Percentiles rank a stretch among this genome's conserved stretches.
These are phyloP conservation scores for Aegypius monachus DNA, from an alignment of 2,113 vertebrate species.

Conservation along the genomic window DNA sequence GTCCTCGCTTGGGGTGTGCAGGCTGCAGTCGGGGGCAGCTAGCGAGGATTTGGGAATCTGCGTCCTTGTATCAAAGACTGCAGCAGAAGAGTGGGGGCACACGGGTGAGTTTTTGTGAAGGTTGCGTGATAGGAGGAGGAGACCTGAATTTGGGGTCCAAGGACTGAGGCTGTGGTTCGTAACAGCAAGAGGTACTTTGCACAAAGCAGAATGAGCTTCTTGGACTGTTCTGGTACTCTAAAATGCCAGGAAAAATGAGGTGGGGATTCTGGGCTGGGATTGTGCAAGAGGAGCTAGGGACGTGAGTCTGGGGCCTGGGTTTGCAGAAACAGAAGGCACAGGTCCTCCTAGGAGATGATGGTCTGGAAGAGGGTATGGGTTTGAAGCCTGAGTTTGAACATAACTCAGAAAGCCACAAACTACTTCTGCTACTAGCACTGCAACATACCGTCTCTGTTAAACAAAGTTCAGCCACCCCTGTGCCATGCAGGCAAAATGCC, in stretches of 20 bases:
- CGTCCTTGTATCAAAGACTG: not conserved
- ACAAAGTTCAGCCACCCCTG: not conserved
- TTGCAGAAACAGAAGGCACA: not conserved
- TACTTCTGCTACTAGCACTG: not conserved
- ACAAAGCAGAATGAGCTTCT: not conserved
- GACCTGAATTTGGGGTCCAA: not conserved
- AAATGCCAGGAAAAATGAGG: not conserved
- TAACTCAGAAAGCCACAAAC: not conserved
- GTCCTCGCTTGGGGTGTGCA: fast-evolving
- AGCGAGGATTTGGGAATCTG: not conserved
- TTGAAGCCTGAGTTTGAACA: not conserved
- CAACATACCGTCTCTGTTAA: not conserved
- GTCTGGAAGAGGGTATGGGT: fast-evolving
- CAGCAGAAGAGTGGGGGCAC: not conserved
- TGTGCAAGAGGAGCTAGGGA: not conserved
- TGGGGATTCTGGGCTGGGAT: not conserved
- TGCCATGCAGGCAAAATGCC: not conserved
- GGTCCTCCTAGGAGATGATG: not conserved
- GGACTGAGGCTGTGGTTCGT: not conserved
- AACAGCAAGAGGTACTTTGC: not conserved
- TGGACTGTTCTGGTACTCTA: not conserved
- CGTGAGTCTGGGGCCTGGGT: fast-evolving
- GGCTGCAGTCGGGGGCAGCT: not conserved
- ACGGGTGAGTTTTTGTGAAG: not conserved
- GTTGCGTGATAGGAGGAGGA: not conserved